phyloP scores from a whole-genome alignment of 92 coral and sea anemone genomes.

The Nematostella vectensis region DNA sequence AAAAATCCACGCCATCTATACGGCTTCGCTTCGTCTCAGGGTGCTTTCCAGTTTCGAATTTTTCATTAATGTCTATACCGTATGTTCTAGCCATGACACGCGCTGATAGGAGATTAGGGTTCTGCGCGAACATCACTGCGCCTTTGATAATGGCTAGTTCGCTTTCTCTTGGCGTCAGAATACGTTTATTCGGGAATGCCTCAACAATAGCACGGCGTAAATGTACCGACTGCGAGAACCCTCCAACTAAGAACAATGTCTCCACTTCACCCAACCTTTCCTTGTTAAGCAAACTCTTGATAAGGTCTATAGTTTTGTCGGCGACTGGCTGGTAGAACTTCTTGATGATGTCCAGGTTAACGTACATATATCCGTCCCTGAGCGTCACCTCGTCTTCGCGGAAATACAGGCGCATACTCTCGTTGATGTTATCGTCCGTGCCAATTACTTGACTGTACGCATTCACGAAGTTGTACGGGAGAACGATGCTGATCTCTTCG shows the following conservation, averaged over 20 bases:
- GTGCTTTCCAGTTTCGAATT: slow-evolving; percentile 30
- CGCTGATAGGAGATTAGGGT: slow-evolving; percentile 40
- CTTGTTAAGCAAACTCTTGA: slow-evolving; percentile 18
- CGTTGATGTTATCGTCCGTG: slow-evolving; percentile 24
- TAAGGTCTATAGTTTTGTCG: slow-evolving; percentile 34
- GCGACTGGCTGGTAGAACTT: slow-evolving; percentile 47
- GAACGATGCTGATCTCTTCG: slow-evolving; percentile 35
- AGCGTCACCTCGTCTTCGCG: slow-evolving; percentile 34
- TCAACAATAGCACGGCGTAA: slow-evolving; percentile 27
- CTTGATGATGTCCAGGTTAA: slow-evolving; percentile 29
- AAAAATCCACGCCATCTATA: slow-evolving; percentile 35
- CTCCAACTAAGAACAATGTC: slow-evolving; percentile 57
- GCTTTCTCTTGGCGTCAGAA: slow-evolving; percentile 49
- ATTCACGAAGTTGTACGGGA: slow-evolving; percentile 27
- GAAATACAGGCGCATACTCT: slow-evolving; percentile 15
- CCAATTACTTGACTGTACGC: slow-evolving; percentile 18
- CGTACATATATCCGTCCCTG: slow-evolving; percentile 40
- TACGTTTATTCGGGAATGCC: slow-evolving; percentile 20
- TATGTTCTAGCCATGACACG: slow-evolving; percentile 43
- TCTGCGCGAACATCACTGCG: slow-evolving; percentile 58
- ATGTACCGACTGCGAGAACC: slow-evolving; percentile 49
- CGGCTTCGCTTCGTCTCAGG: slow-evolving; percentile 24
- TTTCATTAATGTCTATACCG: slow-evolving; percentile 28
- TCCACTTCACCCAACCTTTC: slow-evolving; percentile 13
- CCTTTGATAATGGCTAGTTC: slow-evolving; percentile 50